phyloP scores from a whole-genome alignment of 2,113 vertebrate species.

The Spermophilus dauricus region DNA sequence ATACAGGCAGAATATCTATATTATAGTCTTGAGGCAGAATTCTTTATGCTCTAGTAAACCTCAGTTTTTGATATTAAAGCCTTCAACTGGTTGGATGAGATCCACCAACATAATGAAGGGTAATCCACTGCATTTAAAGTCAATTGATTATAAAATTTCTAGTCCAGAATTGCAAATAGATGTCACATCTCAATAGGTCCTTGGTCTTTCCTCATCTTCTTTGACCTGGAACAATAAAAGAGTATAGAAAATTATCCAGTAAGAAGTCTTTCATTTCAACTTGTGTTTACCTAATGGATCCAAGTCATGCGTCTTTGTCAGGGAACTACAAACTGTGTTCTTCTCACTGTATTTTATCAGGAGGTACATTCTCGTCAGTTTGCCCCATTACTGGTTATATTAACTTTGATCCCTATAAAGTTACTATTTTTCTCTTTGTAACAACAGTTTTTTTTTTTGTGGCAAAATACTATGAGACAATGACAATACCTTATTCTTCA shows the following conservation, averaged over 20 bases:
- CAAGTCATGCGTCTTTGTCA: not conserved
- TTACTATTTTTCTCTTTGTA: not conserved
- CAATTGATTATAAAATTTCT: not conserved
- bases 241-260: not conserved
- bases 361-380: not conserved
- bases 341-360: not conserved
- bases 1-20: not conserved
- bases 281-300: not conserved
- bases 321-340: not conserved
- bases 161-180: not conserved
- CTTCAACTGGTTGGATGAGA: not conserved
- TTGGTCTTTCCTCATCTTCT: not conserved
- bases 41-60: not conserved
- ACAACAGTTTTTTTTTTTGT: not conserved
- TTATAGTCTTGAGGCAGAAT: not conserved
- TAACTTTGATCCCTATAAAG: not conserved
- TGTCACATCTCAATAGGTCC: not conserved
- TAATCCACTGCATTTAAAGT: not conserved
- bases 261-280: not conserved
- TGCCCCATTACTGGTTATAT: not conserved
- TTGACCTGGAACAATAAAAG: not conserved
- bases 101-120: not conserved
- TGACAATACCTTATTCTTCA: not conserved
- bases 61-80: not conserved
- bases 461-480: not conserved